These are phyloP conservation scores for Lacerta bilineata DNA, from an alignment of 2,797 vertebrate genomes.

Conservation along the genomic window DNA sequence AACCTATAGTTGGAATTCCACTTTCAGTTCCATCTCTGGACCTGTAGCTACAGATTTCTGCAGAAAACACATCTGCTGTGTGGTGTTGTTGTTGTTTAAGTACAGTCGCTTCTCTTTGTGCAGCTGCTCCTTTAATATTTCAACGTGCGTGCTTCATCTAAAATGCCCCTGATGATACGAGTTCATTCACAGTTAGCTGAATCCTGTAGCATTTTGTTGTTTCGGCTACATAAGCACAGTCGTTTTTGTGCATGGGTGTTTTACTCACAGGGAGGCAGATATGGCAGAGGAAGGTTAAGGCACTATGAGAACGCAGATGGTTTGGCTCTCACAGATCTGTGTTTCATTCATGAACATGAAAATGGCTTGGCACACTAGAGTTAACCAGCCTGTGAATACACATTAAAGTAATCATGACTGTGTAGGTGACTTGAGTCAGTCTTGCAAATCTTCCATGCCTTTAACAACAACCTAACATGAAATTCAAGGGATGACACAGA, in stretches of 20 bases:
- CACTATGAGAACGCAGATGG: neutral
- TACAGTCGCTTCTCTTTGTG: neutral
- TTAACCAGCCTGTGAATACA: neutral
- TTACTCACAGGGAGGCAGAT: neutral
- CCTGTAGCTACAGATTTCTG: neutral
- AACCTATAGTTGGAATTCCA: neutral
- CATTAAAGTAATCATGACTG: neutral
- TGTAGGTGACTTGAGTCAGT: neutral
- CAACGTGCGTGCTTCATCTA: neutral
- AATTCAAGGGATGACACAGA: too few species aligned
- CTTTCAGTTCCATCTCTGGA: neutral
- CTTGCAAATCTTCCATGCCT: too few species aligned
- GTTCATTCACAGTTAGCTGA: neutral
- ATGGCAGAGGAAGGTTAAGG: neutral
- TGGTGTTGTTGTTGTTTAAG: too few species aligned
- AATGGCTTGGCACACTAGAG: neutral
- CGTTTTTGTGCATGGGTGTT: neutral
- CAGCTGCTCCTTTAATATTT: neutral
- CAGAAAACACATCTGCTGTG: neutral
- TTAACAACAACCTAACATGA: neutral
- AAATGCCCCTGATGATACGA: neutral
- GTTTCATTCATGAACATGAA: neutral
- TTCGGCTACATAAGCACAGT: neutral
- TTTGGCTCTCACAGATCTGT: neutral
- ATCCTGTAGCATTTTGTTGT: neutral